A percentile compares a stretch with the other conserved stretches of the same genome.
Conservation (phyloP, 2,797 vertebrate genomes). For the Falco cherrug region DNA sequence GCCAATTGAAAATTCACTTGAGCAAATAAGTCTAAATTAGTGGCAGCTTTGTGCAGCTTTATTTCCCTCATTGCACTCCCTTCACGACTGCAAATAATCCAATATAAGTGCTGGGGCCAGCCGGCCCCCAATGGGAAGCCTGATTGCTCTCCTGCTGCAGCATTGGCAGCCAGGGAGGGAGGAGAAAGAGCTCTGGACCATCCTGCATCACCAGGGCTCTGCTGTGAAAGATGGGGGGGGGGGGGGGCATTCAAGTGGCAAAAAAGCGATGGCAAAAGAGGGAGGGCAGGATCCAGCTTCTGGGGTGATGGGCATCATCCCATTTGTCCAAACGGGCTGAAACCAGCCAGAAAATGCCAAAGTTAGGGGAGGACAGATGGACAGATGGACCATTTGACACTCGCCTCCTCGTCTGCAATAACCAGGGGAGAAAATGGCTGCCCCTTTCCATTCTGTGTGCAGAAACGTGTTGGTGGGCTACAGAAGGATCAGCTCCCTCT, state of each 20-base stretch:
- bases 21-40: conserved; percentile 5
- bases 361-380: background rate
- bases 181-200: background rate
- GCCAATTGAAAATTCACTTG: background rate
- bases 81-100: background rate
- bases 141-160: background rate
- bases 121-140: fast-evolving
- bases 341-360: background rate
- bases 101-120: background rate
- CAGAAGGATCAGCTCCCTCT: background rate
- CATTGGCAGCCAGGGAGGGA: background rate
- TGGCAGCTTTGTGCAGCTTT: background rate
- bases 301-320: background rate
- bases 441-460: background rate
- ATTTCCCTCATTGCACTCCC: background rate
- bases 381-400: background rate
- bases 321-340: background rate
- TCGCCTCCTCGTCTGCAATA: background rate
- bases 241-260: background rate
- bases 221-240: background rate
- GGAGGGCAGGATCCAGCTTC: background rate
- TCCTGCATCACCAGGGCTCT: background rate
- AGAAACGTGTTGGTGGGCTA: background rate
- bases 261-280: background rate
- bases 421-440: background rate